phyloP scores from a whole-genome alignment of 2,888 invertebrate genomes.

The Nowickia ferox region DNA sequence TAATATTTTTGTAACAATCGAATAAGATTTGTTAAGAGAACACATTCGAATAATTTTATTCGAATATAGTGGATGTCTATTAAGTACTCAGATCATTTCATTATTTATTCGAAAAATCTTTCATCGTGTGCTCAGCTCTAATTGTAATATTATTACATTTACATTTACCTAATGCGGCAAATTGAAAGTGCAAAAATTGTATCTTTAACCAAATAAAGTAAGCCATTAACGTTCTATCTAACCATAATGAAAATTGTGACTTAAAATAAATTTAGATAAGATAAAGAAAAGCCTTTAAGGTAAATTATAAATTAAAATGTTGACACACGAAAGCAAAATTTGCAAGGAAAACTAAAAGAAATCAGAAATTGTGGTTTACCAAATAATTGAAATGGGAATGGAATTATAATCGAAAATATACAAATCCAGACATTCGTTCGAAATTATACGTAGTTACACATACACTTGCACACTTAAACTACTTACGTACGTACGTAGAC shows the following conservation, averaged over 20 bases:
- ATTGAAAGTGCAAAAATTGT: not conserved
- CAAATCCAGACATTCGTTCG: not conserved
- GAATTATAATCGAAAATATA: conserved; percentile 34
- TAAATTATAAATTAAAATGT: conserved; percentile 50
- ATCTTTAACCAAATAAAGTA: not conserved
- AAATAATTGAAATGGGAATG: conserved; percentile 7
- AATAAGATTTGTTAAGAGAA: too few species aligned
- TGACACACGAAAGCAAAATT: not conserved
- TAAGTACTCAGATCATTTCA: not conserved
- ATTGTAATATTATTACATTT: not conserved
- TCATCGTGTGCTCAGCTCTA: not conserved
- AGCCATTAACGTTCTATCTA: not conserved
- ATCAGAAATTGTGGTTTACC: not conserved
- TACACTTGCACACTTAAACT: conserved; percentile 31
- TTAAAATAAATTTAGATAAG: not conserved
- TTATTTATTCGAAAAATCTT: not conserved
- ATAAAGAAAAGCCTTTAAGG: conserved; percentile 41
- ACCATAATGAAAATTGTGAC: conserved; percentile 1
- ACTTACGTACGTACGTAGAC: conserved; percentile 42
- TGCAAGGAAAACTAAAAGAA: conserved; percentile 11
- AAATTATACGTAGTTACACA: conserved; percentile 3
- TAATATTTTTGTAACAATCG: too few species aligned
- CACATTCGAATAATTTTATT: too few species aligned
- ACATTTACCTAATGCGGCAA: not conserved
- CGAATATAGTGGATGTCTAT: too few species aligned